A percentile compares a stretch with the other conserved stretches of the same genome.
Conservation (phyloP, 2,888 invertebrate genomes). For the Clanis bilineata region DNA sequence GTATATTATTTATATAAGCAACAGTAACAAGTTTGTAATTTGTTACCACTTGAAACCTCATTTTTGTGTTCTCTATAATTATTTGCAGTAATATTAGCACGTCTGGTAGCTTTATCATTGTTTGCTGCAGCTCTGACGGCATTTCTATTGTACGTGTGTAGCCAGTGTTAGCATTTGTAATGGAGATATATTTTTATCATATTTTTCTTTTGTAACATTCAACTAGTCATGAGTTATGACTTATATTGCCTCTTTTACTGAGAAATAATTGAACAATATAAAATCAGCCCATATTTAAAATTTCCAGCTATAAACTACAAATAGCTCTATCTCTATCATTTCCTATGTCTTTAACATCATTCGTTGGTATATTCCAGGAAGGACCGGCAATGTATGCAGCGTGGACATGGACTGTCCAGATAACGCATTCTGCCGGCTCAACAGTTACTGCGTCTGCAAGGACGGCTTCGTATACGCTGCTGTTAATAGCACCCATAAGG, state of each 20-base stretch:
- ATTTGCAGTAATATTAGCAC: background rate
- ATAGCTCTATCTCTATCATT: too few relatives aligned
- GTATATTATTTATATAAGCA: too few relatives aligned
- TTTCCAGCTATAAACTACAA: too few relatives aligned
- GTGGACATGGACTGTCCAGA: conserved; percentile 75
- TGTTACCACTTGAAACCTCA: background rate
- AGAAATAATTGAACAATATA: too few relatives aligned
- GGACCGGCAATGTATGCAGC: conserved; percentile 70
- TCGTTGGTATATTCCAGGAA: conserved; percentile 49
- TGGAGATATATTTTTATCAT: background rate
- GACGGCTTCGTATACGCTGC: conserved; percentile 73
- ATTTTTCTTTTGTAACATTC: too few relatives aligned
- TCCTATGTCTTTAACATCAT: background rate
- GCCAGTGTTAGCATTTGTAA: background rate
- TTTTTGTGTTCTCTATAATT: background rate
- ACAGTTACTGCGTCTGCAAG: conserved; percentile 76
- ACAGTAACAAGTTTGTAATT: background rate
- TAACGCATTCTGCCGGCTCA: conserved; percentile 72
- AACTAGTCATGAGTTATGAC: too few relatives aligned
- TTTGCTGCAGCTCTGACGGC: background rate
- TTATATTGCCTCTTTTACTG: too few relatives aligned
- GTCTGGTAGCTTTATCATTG: background rate
- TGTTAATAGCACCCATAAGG: conserved; percentile 64
- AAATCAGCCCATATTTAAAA: too few relatives aligned
- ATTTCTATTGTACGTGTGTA: background rate